Evolutionary conservation across 2,113 vertebrate genomes (phyloP).

Genomic region (Ivindomyrus marchei): DNA sequence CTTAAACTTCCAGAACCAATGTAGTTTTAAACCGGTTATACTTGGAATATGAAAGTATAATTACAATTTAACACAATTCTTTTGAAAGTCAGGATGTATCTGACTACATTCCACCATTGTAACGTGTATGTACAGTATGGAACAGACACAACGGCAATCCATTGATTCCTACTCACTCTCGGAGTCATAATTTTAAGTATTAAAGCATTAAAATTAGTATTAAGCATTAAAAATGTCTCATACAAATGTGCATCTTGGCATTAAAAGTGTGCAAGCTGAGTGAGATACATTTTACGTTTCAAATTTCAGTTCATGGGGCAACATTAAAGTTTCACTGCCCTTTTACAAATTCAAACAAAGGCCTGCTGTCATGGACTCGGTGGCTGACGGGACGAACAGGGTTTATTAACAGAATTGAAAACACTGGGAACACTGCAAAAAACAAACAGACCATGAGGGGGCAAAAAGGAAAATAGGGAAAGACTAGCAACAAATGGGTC

Average conservation of each 20-base stretch:
- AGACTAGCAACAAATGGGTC: too few relatives aligned
- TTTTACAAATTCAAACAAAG: not conserved
- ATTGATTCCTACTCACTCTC: not conserved
- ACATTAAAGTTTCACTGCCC: not conserved
- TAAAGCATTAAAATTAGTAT: not conserved
- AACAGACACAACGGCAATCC: not conserved
- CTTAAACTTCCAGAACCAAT: not conserved
- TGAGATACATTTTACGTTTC: not conserved
- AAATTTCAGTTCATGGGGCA: not conserved
- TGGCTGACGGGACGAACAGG: too few relatives aligned
- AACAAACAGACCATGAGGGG: too few relatives aligned
- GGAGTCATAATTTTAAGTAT: not conserved
- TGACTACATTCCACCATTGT: not conserved
- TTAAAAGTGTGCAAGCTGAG: not conserved
- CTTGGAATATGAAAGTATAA: not conserved
- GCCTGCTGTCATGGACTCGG: too few relatives aligned
- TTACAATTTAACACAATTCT: not conserved
- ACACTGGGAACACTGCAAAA: too few relatives aligned
- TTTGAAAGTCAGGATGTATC: not conserved
- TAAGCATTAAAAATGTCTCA: not conserved
- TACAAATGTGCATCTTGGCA: not conserved
- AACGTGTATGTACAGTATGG: not conserved
- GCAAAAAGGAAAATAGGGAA: too few relatives aligned
- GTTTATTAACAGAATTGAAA: too few relatives aligned
- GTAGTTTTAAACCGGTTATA: not conserved